Evolutionary conservation across 2,888 invertebrate species (phyloP).

Genomic region (Eudemis profundana): DNA sequence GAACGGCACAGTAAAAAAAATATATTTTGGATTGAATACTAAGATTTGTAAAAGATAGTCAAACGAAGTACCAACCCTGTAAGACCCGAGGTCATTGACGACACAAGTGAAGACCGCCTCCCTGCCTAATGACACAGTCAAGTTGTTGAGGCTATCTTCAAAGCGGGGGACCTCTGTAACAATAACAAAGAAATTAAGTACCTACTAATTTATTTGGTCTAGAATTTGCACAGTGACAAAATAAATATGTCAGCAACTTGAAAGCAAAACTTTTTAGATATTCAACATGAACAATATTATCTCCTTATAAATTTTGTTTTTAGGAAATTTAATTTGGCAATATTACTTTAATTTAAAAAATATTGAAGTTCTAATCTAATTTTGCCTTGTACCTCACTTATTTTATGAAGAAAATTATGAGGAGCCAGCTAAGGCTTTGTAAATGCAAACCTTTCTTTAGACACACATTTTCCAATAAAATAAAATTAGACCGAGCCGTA

Average conservation of each 20-base stretch:
- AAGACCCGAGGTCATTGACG: slow-evolving; percentile 91
- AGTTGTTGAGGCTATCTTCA: slow-evolving; percentile 91
- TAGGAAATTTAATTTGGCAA: too few species aligned
- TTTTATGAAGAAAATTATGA: not conserved
- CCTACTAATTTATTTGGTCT: not conserved
- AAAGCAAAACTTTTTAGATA: not conserved
- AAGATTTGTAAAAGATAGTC: not conserved
- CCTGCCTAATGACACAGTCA: slow-evolving; percentile 92
- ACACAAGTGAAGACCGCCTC: slow-evolving; percentile 94
- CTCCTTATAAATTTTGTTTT: too few species aligned
- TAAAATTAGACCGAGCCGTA: not conserved
- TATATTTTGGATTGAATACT: too few species aligned
- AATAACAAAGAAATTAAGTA: slow-evolving; percentile 53
- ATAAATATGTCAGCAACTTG: not conserved
- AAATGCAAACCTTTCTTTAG: not conserved
- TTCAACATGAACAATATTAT: too few species aligned
- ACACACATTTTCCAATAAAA: not conserved
- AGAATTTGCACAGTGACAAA: not conserved
- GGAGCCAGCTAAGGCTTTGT: not conserved
- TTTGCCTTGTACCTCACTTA: too few species aligned
- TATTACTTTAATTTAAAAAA: too few species aligned
- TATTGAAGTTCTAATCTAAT: too few species aligned
- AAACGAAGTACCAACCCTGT: slow-evolving; percentile 87
- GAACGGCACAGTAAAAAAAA: too few species aligned
- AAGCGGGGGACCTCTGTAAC: slow-evolving; percentile 89